Evolutionary conservation across 2,113 vertebrate genomes (phyloP), one percentile per base, ranked within the genome.

Genomic region (Pheucticus melanocephalus): DNA sequence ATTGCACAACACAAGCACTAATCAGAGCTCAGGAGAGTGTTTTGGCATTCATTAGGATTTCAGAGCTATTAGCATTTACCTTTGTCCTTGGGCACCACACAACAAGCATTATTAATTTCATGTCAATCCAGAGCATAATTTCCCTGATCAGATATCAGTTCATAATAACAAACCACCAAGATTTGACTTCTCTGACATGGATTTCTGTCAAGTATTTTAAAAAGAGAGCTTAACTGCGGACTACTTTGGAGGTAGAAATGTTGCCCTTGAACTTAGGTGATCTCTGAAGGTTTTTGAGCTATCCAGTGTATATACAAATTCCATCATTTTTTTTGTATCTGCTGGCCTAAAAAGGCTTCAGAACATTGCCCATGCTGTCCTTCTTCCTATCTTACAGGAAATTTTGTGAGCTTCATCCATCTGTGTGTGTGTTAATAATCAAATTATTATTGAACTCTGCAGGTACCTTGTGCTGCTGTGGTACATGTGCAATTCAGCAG

Each of bases 1-100:
- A 98, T 94, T 97, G 94, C 89, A 92, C 65, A 73, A 90, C 81
- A 90, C 89, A 91, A 93, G 69, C 77, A 71, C 90, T 93, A 97
- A 97, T 97, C 96, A 96, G 94, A 90, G 78, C 63, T 68, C 2
- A 0, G 78, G 84, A 92, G 83, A 96, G 75, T 83, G 88, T 92
- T 95, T 93, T 81, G 93, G 81, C 89, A 91, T 85, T 97, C 93
- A 94, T 89, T 96, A 93, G 73, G 85, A 59, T 94, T 97, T 95
- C 95, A 94, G 73, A 85, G 76, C 66, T 82, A 33, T 92, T 96
- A 95, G 56, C 92, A 75, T 94, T 89, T 97, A 95, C 84, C 70
- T 97, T 97, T 83, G 77, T 88, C 40, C 66, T 72, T 5, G 66
- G 93, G 82, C 65, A 88, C 57, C 76, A 77, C 40, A 86, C 81